Evolutionary conservation across 1,140 invertebrate species (phyloP), one percentile per base, ranked within the genome.

Genomic region (Megathymus violae): DNA sequence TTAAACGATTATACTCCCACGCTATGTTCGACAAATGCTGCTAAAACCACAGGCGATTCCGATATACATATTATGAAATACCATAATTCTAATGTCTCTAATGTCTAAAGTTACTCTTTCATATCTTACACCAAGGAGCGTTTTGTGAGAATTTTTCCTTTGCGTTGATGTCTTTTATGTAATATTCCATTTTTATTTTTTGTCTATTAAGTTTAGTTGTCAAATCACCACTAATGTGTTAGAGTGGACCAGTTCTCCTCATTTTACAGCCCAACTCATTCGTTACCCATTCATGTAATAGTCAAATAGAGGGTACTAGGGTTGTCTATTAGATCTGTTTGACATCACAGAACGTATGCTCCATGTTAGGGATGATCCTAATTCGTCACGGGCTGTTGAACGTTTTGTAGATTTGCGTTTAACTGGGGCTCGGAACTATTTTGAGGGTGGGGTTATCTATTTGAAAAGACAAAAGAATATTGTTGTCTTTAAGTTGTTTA

Each of bases 261-360:
- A 31, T 31, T 31, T 31, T 31, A 31, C 27, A 4, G 9, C 9
- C 27, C 17, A 19, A 44, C n/a, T 13, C 1, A 47, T 27, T 47
- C 44, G 11, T 9, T 44, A 1, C 16, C 1, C 44, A 27, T 27
- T 47, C n/a, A 47, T 11, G 16, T 44, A 13, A 25, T 48, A 48
- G 46, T 27, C 14, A 31, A 48, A 48, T 14, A 48, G 13, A 48
- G 46, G 46, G 46, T 25, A 19, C 13, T 48, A 48, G 46, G 13
- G 22, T 48, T 48, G 22, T 48, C 46, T 48, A 48, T 48, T 48
- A 48, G 46, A 48, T 31, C 22, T 31, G 22, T 15, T 48, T 15
- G 46, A 13, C 46, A 14, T 48, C 25, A n/a, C n/a, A 1, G n/a
- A 48, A 48, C 46, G 22, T 48, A 48, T 48, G 46, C 1, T 48